Base-by-base conservation (phyloP, 2,113 vertebrate genomes). In the Sterna hirundo region DNA sequence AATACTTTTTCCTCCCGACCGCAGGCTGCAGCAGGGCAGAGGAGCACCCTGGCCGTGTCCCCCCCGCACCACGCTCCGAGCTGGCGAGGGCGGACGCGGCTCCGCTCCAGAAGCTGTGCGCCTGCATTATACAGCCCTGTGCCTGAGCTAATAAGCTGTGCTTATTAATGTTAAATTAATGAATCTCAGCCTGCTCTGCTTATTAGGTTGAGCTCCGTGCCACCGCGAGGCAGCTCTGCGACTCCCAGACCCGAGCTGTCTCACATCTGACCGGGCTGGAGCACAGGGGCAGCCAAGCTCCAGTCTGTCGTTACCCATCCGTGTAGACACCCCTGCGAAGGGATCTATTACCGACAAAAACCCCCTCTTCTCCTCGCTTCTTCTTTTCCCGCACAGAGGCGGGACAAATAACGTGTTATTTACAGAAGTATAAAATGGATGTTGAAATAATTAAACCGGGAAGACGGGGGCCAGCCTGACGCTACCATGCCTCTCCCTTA, bases 121-220 rank as follows among this genome's bases (percentile, higher is more conserved):
- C 91, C 94, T 96, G 95, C 57, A 51, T 82, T 75, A 44, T 18
- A 60, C 96, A 97, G 94, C 88, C 18, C 89, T 91, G 83, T 79
- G 91, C 89, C 95, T 93, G 83, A 93, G 94, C 91, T 97, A 96
- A 96, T 96, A 94, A 96, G 96, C 95, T 96, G 95, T 72, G 94
- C 96, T 96, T 97, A 97, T 97, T 97, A 97, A 97, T 97, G 96
- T 97, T 97, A 97, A 97, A 96, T 97, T 97, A 97, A 96, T 96
- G 96, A 97, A 96, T 96, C 94, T 96, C 93, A 96, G 96, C 95
- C 96, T 97, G 95, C 91, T 97, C 96, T 97, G 96, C 93, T 96
- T 96, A 96, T 96, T 96, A 96, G 93, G 96, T 79, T 94, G 94
- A 91, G 94, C 94, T 96, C 95, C 38, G 11, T 96, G 96, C 95